Evolutionary conservation across 2,888 invertebrate species (phyloP), one percentile per base, ranked within the genome.

Genomic region (Cecidostiba fungosa): DNA sequence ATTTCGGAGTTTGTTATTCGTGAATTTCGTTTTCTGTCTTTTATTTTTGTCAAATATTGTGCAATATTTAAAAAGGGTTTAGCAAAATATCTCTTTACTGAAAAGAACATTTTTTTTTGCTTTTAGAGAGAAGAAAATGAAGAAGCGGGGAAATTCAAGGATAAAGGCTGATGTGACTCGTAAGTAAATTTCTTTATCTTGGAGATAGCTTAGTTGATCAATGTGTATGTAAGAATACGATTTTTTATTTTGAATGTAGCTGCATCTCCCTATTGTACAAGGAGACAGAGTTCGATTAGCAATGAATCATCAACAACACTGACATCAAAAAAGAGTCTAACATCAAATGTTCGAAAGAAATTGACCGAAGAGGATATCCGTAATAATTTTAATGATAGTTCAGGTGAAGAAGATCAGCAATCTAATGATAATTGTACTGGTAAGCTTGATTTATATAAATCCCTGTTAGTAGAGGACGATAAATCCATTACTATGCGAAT

Each of bases 391-490:
- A 23, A 70, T 2, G 0, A 3, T 36, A 47, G 10, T 10, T 29
- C 26, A n/a, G 80, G 69, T 77, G 72, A 81, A n/a, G 77, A 77
- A 23, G 23, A 16, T 5, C 0, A 19, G 54, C 19, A 23, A 50
- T 23, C 62, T 12, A 19, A 36, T 36, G 76, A 80, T 70, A 81
- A 81, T 70, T 14, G 39, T 59, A 16, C 76, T 54, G 80, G 59
- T 36, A 73, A 78, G 43, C 12, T 12, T 47, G 54, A n/a, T 29
- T 74, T 54, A 4, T n/a, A 43, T 3, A 16, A 47, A 59, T 39
- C 10, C 12, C 10, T 2, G 43, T 26, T 66, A 32, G 43, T 29
- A 69, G 8, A 29, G 47, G 72, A 43, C 26, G 39, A 59, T 36
- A 3, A 66, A 47, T 69, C 69, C 5, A 69, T 69, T 32, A 69